These are phyloP conservation scores for Helicoverpa zea DNA, from an alignment of 1,140 invertebrate species.

Conservation along the genomic window DNA sequence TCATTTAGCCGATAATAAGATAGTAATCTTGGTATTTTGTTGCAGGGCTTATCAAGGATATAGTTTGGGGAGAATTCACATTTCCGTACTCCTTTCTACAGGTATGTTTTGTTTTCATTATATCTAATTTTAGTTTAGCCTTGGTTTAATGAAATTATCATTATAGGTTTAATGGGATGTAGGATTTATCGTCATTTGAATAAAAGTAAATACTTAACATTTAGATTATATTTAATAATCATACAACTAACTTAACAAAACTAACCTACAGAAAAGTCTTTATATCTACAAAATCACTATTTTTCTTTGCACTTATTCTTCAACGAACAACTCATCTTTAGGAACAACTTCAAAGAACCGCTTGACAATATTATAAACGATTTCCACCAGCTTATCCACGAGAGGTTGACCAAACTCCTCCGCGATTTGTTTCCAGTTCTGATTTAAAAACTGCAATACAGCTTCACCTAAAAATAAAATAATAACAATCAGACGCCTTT, in stretches of 20 bases:
- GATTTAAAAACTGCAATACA: conserved; percentile 73
- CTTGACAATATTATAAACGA: conserved; percentile 56
- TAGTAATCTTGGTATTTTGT: background rate
- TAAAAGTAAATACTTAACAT: background rate
- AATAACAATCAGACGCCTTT: background rate
- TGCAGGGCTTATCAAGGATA: conserved; percentile 81
- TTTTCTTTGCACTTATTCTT: background rate
- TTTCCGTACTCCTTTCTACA: conserved; percentile 82
- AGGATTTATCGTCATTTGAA: background rate
- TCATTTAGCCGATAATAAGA: too few relatives aligned
- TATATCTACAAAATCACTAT: background rate
- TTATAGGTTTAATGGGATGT: too few relatives aligned
- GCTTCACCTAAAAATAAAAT: conserved; percentile 66
- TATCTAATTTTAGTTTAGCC: background rate
- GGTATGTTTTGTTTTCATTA: conserved; percentile 62
- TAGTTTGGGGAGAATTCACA: conserved; percentile 77
- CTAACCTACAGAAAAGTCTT: background rate
- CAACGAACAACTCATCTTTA: conserved; percentile 66
- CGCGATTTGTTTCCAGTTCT: conserved; percentile 73
- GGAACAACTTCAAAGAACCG: conserved; percentile 71
- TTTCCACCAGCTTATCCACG: conserved; percentile 59
- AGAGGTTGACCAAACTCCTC: conserved; percentile 74
- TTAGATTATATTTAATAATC: background rate
- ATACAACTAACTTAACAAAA: too few relatives aligned
- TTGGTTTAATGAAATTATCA: background rate